These are phyloP conservation scores for Burhinus bistriatus DNA, from an alignment of 2,113 vertebrate genomes.

Conservation along the genomic window DNA sequence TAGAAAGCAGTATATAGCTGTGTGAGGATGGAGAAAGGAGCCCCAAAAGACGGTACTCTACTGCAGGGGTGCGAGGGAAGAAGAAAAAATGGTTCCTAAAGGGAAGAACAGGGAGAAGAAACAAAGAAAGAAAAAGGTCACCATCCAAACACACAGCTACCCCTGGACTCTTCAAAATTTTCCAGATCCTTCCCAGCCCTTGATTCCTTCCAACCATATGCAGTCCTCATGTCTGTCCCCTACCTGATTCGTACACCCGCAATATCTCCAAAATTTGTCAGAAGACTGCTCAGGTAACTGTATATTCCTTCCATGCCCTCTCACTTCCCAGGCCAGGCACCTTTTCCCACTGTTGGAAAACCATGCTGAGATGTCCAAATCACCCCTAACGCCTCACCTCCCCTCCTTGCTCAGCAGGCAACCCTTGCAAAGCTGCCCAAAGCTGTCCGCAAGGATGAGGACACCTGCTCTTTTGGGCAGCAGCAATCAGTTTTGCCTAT, in stretches of 20 bases:
- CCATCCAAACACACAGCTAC: not conserved
- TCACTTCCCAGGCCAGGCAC: not conserved
- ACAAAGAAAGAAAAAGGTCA: not conserved
- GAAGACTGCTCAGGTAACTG: not conserved
- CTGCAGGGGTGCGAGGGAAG: not conserved
- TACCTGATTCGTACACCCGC: not conserved
- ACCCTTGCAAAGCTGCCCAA: not conserved
- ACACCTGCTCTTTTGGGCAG: not conserved
- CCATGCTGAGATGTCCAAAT: accelerated
- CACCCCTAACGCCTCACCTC: not conserved
- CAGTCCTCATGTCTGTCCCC: not conserved
- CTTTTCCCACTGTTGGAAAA: not conserved
- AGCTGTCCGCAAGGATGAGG: not conserved
- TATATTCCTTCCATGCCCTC: not conserved
- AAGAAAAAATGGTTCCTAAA: not conserved
- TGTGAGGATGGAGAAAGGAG: not conserved
- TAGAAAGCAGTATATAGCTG: not conserved
- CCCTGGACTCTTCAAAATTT: not conserved
- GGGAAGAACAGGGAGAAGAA: not conserved
- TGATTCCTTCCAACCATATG: not conserved
- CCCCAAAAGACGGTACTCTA: not conserved
- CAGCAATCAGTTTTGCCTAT: not conserved
- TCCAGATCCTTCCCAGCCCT: not conserved
- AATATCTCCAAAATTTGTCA: not conserved
- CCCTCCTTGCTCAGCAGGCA: not conserved